Evolutionary conservation across 2,888 invertebrate species (phyloP).

Genomic region (Cheilosia soror): DNA sequence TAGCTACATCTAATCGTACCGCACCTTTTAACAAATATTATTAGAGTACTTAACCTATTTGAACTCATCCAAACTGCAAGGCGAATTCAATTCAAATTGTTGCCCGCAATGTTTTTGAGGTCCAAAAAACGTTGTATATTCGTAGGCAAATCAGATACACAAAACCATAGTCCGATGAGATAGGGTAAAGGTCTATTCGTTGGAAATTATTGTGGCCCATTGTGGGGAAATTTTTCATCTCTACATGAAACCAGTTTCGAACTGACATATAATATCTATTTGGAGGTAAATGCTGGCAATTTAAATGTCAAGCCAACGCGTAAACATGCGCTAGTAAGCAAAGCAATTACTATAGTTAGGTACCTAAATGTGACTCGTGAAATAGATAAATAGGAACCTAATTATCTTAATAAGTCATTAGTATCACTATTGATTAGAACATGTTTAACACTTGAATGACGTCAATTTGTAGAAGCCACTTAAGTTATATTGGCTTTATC

Average conservation of each 20-base stretch:
- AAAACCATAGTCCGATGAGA: too few species aligned
- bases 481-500: background rate
- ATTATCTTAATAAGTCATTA: background rate
- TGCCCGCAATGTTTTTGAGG: background rate
- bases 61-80: background rate
- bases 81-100: background rate
- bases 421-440: background rate
- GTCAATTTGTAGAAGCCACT: background rate
- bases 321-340: slow-evolving; percentile 13
- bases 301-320: background rate
- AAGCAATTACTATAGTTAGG: slow-evolving; percentile 15
- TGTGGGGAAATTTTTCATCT: background rate
- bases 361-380: background rate
- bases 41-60: background rate
- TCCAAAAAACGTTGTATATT: slow-evolving; percentile 16
- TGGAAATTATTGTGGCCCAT: background rate
- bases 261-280: background rate
- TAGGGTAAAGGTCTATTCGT: slow-evolving; percentile 56
- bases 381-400: background rate
- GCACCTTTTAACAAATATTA: background rate
- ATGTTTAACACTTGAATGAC: slow-evolving; percentile 3
- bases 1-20: background rate
- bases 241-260: too few species aligned
- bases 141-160: slow-evolving; percentile 10
- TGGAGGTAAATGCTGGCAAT: background rate